Evolutionary conservation across 1,140 invertebrate genomes (phyloP).

Genomic region (Dolichoris vasculosae): DNA sequence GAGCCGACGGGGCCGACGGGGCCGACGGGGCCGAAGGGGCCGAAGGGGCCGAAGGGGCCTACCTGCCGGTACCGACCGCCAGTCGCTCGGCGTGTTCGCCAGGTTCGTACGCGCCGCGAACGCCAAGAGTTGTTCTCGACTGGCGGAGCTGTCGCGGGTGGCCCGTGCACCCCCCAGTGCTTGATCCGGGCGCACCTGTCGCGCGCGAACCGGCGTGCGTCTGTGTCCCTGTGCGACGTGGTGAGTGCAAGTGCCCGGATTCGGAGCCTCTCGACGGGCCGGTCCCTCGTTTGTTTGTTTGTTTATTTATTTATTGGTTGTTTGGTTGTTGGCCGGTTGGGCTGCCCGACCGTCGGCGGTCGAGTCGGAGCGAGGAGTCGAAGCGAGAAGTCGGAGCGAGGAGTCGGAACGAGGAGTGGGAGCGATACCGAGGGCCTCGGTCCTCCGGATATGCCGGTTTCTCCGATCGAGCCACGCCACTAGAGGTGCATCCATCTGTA

Average conservation of each 20-base stretch:
- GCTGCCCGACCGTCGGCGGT: neutral
- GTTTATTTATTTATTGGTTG: neutral
- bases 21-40: slow-evolving; percentile 16
- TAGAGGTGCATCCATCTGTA: slow-evolving; percentile 10
- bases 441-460: slow-evolving; percentile 41
- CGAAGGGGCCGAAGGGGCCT: neutral
- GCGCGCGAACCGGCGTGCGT: neutral
- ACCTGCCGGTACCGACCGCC: slow-evolving; percentile 28
- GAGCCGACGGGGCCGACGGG: too few relatives aligned
- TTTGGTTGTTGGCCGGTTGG: neutral
- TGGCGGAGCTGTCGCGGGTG: neutral
- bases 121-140: too few relatives aligned
- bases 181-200: neutral
- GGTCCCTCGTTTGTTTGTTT: neutral
- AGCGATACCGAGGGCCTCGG: slow-evolving; percentile 1
- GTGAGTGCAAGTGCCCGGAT: neutral
- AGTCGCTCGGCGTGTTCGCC: slow-evolving; percentile 50
- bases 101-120: slow-evolving; percentile 35
- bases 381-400: neutral
- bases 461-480: slow-evolving; percentile 25
- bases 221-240: neutral
- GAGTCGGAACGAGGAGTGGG: neutral
- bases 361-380: neutral
- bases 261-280: neutral
- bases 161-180: neutral